Conservation (phyloP, 1,140 invertebrate genomes). For the Agraylea sexmaculata region DNA sequence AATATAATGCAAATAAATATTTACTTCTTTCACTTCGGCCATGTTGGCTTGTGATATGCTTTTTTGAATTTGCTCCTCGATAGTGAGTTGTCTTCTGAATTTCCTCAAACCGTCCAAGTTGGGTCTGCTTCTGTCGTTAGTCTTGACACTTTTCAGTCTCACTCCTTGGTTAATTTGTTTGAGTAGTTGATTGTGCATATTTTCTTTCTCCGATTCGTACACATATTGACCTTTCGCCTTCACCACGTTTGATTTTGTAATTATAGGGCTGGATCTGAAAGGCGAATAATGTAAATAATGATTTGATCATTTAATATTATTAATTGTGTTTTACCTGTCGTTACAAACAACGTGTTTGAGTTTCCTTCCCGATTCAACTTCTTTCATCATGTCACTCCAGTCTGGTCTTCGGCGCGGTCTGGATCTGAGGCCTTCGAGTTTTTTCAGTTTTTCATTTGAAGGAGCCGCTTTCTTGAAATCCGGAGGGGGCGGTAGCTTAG, state of each 20-base stretch:
- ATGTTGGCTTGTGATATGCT: constrained; percentile 56
- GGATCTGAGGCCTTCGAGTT: constrained; percentile 51
- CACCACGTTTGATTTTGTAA: constrained; percentile 47
- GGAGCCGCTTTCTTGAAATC: constrained; percentile 39
- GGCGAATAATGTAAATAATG: background rate
- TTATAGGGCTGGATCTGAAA: constrained; percentile 44
- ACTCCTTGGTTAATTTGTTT: constrained; percentile 73
- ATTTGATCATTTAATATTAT: constrained; percentile 5
- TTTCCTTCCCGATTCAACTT: constrained; percentile 66
- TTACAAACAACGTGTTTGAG: constrained; percentile 73
- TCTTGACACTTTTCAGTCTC: constrained; percentile 61
- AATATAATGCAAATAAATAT: constrained; percentile 12
- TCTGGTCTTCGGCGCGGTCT: constrained; percentile 70
- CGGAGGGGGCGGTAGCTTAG: constrained; percentile 59
- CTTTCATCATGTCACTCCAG: constrained; percentile 82
- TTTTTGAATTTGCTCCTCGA: constrained; percentile 77
- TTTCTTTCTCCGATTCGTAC: constrained; percentile 75
- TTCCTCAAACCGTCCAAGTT: constrained; percentile 71
- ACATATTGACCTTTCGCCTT: constrained; percentile 68
- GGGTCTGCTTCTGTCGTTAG: constrained; percentile 78
- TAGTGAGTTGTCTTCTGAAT: constrained; percentile 76
- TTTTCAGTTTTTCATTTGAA: constrained; percentile 42
- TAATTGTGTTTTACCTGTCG: constrained; percentile 46
- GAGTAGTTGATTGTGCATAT: constrained; percentile 69
- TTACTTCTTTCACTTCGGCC: constrained; percentile 30